phyloP scores from a whole-genome alignment of 1,140 invertebrate species.

The Oedothorax gibbosus region DNA sequence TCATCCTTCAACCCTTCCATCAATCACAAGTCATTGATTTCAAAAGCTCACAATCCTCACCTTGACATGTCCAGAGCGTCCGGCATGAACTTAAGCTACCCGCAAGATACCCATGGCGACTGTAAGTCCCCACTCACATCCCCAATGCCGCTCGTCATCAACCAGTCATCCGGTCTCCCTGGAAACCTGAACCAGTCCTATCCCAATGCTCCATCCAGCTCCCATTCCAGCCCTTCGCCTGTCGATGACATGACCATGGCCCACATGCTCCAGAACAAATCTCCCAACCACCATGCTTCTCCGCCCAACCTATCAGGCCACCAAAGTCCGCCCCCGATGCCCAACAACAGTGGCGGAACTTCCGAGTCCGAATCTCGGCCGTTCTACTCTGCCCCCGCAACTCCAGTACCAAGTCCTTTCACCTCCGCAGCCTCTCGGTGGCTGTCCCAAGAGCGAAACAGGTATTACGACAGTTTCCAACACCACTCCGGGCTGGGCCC shows the following conservation, averaged over 20 bases:
- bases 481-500: slow-evolving; percentile 55
- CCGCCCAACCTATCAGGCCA: slow-evolving; percentile 39
- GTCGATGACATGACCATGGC: slow-evolving; percentile 46
- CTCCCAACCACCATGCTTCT: slow-evolving; percentile 41
- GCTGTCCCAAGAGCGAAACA: slow-evolving; percentile 50
- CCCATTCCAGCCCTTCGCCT: slow-evolving; percentile 59
- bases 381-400: slow-evolving; percentile 61
- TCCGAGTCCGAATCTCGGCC: slow-evolving; percentile 56
- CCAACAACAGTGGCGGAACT: not conserved
- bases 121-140: slow-evolving; percentile 53
- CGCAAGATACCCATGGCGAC: slow-evolving; percentile 38
- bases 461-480: slow-evolving; percentile 60
- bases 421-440: slow-evolving; percentile 51
- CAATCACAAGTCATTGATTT: slow-evolving; percentile 38
- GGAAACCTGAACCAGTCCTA: slow-evolving; percentile 50
- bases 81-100: slow-evolving; percentile 49
- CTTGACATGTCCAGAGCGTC: slow-evolving; percentile 15
- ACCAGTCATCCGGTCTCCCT: slow-evolving; percentile 34
- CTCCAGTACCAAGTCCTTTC: slow-evolving; percentile 56
- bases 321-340: slow-evolving; percentile 30
- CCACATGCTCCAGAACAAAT: slow-evolving; percentile 47
- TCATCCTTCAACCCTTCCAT: slow-evolving; percentile 39
- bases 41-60: slow-evolving; percentile 45
- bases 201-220: slow-evolving; percentile 42
- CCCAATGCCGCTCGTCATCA: slow-evolving; percentile 50